phyloP scores from a whole-genome alignment of 2,797 vertebrate genomes.

The Acestrorhynchus altus region DNA sequence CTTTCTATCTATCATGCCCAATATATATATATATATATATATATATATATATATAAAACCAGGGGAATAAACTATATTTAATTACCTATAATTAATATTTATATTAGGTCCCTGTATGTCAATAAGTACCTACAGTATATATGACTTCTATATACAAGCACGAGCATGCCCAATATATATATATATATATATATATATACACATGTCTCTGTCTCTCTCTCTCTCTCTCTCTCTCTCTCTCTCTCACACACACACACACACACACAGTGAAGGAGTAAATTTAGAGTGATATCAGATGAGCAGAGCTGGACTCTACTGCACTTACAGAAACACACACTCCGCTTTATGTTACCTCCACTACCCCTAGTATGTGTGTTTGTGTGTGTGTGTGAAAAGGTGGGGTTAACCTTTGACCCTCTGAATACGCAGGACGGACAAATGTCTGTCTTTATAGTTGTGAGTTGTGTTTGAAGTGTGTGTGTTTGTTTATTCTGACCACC shows the following conservation, averaged over 20 bases:
- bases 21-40: too few species aligned
- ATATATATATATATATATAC: too few species aligned
- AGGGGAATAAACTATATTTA: too few species aligned
- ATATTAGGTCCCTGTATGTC: too few species aligned
- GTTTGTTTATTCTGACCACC: not conserved
- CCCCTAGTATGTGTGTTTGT: conserved; percentile 60
- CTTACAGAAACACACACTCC: conserved; percentile 58
- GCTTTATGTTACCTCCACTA: conserved; percentile 69
- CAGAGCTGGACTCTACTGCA: not conserved
- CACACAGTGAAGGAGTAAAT: conserved; percentile 48
- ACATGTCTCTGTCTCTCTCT: too few species aligned
- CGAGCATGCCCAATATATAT: too few species aligned
- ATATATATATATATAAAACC: too few species aligned
- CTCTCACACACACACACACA: conserved; percentile 28
- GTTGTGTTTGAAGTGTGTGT: not conserved
- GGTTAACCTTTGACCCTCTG: conserved; percentile 64
- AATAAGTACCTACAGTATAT: too few species aligned
- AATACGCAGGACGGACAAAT: conserved; percentile 65
- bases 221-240: too few species aligned
- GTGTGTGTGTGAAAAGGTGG: conserved; percentile 37
- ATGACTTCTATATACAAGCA: too few species aligned
- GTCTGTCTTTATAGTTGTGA: conserved; percentile 39
- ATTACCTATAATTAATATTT: too few species aligned
- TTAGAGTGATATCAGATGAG: conserved; percentile 45
- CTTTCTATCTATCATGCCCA: too few species aligned